Percentiles rank a stretch among this genome's conserved stretches.
These are phyloP conservation scores for Diadema setosum DNA, from an alignment of 35 echinoderm and acorn worm genomes.

Conservation along the genomic window DNA sequence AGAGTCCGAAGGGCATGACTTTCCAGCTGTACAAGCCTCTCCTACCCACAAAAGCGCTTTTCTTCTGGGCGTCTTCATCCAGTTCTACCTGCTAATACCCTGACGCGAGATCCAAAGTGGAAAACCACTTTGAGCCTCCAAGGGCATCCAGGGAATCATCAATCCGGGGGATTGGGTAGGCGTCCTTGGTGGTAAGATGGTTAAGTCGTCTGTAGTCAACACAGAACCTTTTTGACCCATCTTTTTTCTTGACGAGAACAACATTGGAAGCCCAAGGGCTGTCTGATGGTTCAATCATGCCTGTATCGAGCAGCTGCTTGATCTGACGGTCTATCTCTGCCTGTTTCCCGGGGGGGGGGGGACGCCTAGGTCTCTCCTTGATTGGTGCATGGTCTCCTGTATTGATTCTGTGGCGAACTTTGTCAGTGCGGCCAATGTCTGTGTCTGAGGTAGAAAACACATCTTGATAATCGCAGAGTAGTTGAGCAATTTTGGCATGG, in stretches of 20 bases:
- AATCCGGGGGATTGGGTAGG: too few species aligned
- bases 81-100: too few species aligned
- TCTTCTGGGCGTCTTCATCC: too few species aligned
- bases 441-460: background rate
- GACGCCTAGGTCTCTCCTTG: background rate
- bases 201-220: too few species aligned
- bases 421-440: background rate
- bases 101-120: too few species aligned
- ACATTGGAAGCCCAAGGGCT: background rate
- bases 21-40: too few species aligned
- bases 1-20: too few species aligned
- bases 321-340: background rate
- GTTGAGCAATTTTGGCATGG: background rate
- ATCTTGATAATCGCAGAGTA: background rate
- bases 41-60: too few species aligned
- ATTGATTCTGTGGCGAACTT: slow-evolving; percentile 5
- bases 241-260: background rate
- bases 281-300: slow-evolving; percentile 5
- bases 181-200: too few species aligned
- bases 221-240: background rate
- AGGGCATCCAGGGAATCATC: too few species aligned
- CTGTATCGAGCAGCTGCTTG: background rate
- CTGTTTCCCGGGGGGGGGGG: background rate
- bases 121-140: too few species aligned
- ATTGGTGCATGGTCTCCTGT: background rate